Evolutionary conservation across 2,113 vertebrate genomes (phyloP).

Genomic region (Pithys albifrons): DNA sequence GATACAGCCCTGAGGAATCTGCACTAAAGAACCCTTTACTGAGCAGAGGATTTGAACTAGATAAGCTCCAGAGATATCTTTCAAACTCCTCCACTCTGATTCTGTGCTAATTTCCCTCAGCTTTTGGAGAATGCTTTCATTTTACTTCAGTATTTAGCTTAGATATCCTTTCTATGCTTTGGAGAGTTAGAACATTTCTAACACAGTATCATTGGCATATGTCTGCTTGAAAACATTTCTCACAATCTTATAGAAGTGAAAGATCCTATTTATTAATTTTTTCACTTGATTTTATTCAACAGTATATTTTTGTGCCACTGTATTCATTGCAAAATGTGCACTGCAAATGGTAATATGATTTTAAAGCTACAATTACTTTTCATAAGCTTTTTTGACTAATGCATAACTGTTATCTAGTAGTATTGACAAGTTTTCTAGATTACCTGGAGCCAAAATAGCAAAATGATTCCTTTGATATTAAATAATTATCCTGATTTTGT

Average conservation of each 20-base stretch:
- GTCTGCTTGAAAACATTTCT: neutral
- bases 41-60: neutral
- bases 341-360: neutral
- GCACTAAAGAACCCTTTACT: neutral
- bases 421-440: neutral
- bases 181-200: neutral
- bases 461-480: neutral
- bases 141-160: neutral
- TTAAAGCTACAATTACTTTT: neutral
- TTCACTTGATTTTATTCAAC: neutral
- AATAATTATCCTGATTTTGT: constrained; percentile 19
- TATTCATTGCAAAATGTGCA: neutral
- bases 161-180: neutral
- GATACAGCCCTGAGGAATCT: neutral
- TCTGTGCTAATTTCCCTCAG: neutral
- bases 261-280: neutral
- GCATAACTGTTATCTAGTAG: neutral
- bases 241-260: neutral
- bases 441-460: neutral
- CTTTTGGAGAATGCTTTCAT: neutral
- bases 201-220: neutral
- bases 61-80: neutral
- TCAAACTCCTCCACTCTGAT: neutral
- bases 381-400: neutral
- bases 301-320: neutral